Conservation (phyloP, 2,888 invertebrate species). For the Hololepta plana region DNA sequence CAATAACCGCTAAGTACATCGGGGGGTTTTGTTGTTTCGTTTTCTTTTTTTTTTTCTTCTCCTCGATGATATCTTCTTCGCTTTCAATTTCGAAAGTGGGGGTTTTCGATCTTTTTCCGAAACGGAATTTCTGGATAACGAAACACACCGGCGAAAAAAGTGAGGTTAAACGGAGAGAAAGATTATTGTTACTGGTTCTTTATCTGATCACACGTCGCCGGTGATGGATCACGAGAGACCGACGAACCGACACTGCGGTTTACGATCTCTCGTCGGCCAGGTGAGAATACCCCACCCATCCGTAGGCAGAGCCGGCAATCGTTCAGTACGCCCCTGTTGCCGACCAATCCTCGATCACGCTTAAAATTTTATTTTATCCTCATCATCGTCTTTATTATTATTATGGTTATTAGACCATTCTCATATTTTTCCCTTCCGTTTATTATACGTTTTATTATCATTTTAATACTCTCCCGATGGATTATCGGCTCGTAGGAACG, state of each 20-base stretch:
- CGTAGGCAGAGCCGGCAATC: neutral
- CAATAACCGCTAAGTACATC: neutral
- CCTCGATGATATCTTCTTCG: conserved; percentile 14
- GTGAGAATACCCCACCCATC: conserved; percentile 10
- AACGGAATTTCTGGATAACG: conserved; percentile 4
- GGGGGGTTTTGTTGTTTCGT: neutral
- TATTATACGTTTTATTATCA: too few relatives aligned
- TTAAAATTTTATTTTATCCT: too few relatives aligned
- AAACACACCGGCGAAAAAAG: too few relatives aligned
- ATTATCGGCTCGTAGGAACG: too few relatives aligned
- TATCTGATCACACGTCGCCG: conserved; percentile 14
- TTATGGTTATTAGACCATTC: neutral
- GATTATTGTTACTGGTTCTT: conserved; percentile 8
- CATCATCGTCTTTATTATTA: neutral
- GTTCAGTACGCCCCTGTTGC: conserved; percentile 17
- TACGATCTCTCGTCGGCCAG: conserved; percentile 7
- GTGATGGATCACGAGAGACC: conserved; percentile 20
- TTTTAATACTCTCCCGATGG: too few relatives aligned
- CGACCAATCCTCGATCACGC: conserved; percentile 13
- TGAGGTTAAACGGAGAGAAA: too few relatives aligned
- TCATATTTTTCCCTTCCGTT: too few relatives aligned
- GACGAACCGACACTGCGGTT: conserved; percentile 19
- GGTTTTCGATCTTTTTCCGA: neutral
- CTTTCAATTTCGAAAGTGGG: conserved; percentile 5
- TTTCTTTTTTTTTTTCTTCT: neutral